These are phyloP conservation scores for Taeniopygia guttata DNA, from an alignment of 2,797 vertebrate genomes.

Conservation along the genomic window DNA sequence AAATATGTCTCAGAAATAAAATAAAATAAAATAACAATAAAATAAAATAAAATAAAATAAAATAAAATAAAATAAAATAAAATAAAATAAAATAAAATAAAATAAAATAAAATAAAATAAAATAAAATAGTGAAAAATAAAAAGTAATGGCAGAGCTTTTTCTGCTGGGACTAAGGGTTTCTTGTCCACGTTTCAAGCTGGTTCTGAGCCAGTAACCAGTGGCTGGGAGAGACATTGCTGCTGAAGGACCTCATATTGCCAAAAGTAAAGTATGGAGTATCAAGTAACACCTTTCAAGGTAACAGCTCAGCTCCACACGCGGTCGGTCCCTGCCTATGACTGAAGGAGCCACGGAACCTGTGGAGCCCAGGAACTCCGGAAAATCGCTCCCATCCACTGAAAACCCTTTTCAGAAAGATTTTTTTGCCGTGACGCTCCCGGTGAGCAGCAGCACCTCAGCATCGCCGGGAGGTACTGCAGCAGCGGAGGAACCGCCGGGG, in stretches of 20 bases:
- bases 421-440: too few species aligned
- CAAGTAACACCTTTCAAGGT: neutral
- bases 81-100: neutral
- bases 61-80: neutral
- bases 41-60: neutral
- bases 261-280: neutral
- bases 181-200: neutral
- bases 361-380: too few species aligned
- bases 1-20: too few species aligned
- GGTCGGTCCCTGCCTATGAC: neutral
- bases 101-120: neutral
- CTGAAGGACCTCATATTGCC: neutral
- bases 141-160: neutral
- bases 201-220: neutral
- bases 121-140: neutral
- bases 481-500: too few species aligned
- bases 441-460: too few species aligned
- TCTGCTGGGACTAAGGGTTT: neutral
- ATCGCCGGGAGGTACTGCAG: too few species aligned
- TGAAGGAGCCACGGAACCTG: too few species aligned
- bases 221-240: neutral
- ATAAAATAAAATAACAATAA: too few species aligned
- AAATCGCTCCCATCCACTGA: too few species aligned
- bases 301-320: fast-evolving
- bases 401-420: too few species aligned